Base-by-base conservation (phyloP, 2,888 invertebrate genomes). In the Diplolepis rosae region DNA sequence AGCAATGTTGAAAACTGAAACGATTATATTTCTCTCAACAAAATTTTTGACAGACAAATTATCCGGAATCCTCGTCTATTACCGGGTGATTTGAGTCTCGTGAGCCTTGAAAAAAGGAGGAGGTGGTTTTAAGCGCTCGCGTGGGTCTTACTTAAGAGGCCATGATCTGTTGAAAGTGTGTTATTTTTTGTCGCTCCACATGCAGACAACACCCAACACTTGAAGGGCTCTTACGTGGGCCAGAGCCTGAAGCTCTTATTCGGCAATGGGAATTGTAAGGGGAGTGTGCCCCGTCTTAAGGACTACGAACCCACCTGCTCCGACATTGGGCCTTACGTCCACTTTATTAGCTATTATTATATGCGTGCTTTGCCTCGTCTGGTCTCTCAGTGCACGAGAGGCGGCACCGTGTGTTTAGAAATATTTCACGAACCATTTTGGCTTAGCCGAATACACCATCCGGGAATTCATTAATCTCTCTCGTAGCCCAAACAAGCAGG, bases 281-380 rank as follows among this genome's bases (percentile, higher is more conserved):
- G 80, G 81, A 82, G 84, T 81, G 79, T 79, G 83, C 81, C 82
- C 79, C 77, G 74, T 76, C 67, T 77, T 73, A 80, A 74, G 76
- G 72, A 70, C 72, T 76, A 68, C 52, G 67, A 78, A 75, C 79
- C 84, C 85, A 86, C 87, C 86, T 86, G 86, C 85, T 82, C 78
- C 80, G 80, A 80, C 83, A 81, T 82, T 79, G 82, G 80, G 82
- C 82, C 79, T 81, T 78, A 80, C 83, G 84, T 84, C 79, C 85
- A 83, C 82, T 87, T 87, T 87, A 88, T 87, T 87, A 87, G 84
- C 84, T 86, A 87, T 87, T 88, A 87, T 88, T 88, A 86, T 83
- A 85, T 83, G 82, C 82, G 80, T 82, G 83, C 83, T 81, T 69
- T 74, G 73, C 71, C 66, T 51, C 54, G 71, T 28, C 56, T 52